These are phyloP conservation scores for Nilaparvata lugens DNA, from an alignment of 1,140 invertebrate species.

Conservation along the genomic window DNA sequence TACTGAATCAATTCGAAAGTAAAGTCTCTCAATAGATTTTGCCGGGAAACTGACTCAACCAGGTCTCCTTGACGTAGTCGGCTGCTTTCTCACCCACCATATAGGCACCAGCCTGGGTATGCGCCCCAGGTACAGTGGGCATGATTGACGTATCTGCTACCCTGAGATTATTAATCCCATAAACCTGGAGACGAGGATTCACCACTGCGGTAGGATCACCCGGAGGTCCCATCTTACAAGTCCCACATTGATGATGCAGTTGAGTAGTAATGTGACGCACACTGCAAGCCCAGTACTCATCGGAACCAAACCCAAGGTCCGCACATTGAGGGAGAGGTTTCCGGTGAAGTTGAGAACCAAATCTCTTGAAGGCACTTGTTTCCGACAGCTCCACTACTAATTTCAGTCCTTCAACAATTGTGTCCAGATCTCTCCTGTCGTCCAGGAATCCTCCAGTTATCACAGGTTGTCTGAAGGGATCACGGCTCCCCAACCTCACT, in stretches of 20 bases:
- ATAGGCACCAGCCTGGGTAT: conserved; percentile 59
- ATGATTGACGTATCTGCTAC: conserved; percentile 70
- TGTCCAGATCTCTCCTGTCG: conserved; percentile 30
- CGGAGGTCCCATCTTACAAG: conserved; percentile 54
- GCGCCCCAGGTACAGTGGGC: conserved; percentile 57
- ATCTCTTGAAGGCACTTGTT: conserved; percentile 31
- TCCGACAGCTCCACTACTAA: conserved; percentile 26
- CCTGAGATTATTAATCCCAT: conserved; percentile 54
- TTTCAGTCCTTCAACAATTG: conserved; percentile 23
- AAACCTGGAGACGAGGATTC: conserved; percentile 49
- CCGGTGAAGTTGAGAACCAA: conserved; percentile 22
- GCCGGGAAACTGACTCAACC: conserved; percentile 28
- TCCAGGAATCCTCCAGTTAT: conserved; percentile 56
- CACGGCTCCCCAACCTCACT: conserved; percentile 42
- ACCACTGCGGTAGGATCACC: conserved; percentile 46
- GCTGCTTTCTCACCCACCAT: conserved; percentile 85
- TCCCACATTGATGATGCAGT: conserved; percentile 50
- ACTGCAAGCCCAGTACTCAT: conserved; percentile 67
- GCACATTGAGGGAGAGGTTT: conserved; percentile 49
- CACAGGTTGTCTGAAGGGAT: conserved; percentile 49
- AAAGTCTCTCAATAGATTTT: too few species aligned
- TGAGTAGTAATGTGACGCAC: conserved; percentile 48
- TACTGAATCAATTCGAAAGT: too few species aligned
- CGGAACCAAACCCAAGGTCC: conserved; percentile 42
- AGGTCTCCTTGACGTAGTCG: conserved; percentile 61